Conservation (phyloP, 2,888 invertebrate genomes). For the Drosophila ezoana region DNA sequence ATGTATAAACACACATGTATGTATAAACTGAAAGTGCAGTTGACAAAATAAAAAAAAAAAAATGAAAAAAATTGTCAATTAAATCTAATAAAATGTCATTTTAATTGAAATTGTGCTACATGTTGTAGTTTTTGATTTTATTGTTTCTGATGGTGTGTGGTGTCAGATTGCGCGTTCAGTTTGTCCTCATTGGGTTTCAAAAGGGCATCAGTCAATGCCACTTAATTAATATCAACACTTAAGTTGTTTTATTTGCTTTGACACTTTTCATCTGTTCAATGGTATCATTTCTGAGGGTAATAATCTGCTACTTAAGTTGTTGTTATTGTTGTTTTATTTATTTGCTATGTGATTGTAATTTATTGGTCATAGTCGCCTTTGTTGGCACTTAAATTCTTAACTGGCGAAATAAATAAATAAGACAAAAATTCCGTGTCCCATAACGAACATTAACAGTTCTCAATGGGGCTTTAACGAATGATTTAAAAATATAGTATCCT, state of each 20-base stretch:
- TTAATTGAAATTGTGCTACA: slow-evolving; percentile 31
- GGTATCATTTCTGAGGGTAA: slow-evolving; percentile 41
- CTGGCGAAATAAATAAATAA: slow-evolving; percentile 63
- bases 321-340: slow-evolving; percentile 21
- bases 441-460: slow-evolving; percentile 37
- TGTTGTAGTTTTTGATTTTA: slow-evolving; percentile 22
- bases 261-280: slow-evolving; percentile 54
- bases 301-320: slow-evolving; percentile 7
- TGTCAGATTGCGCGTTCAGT: slow-evolving; percentile 12
- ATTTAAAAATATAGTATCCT: slow-evolving; percentile 28
- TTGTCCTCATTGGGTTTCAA: slow-evolving; percentile 21
- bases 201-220: slow-evolving; percentile 58
- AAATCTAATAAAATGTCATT: slow-evolving; percentile 59
- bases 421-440: slow-evolving; percentile 1
- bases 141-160: slow-evolving; percentile 19
- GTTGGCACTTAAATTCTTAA: slow-evolving; percentile 63
- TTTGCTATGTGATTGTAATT: slow-evolving; percentile 55
- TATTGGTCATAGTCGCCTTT: slow-evolving; percentile 51
- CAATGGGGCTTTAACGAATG: slow-evolving; percentile 34
- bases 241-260: slow-evolving; percentile 45
- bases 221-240: slow-evolving; percentile 72
- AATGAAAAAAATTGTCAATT: slow-evolving; percentile 44
- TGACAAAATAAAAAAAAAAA: slow-evolving; percentile 3
- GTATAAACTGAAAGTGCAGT: too few species aligned
- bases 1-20: neutral